Base-by-base conservation (phyloP, 23 tunicate genomes). In the Diplosoma virens region DNA sequence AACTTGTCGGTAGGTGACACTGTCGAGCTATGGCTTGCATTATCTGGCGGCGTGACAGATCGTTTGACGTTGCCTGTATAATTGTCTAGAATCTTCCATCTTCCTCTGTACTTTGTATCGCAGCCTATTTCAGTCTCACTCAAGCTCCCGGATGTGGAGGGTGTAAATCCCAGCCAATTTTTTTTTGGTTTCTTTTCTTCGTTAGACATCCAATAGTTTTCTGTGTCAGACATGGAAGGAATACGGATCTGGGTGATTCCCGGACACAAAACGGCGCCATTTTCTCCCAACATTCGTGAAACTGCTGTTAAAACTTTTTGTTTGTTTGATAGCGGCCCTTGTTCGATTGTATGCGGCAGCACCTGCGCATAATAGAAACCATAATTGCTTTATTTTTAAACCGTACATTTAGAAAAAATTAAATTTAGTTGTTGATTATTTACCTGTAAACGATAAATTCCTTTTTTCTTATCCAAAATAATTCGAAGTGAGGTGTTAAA, bases 251-350 rank as follows among this genome's bases (percentile, higher is more conserved):
- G 67, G 5, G 80, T 67, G 36, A 82, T 63, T 25, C 87, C 87
- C 20, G 87, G 96, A 64, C 96, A 89, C 52, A 89, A 69, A 30
- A 89, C 88, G 3, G 71, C 88, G 27, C 84, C 84, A 46, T 76
- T 89, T 21, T 79, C 73, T 0, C 88, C 88, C 36, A 89, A 60
- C 96, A 89, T 89, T 59, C 78, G 77, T 20, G 81, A 34, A 17
- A 89, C 82, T 11, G 87, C 84, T 47, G 50, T 80, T 18, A 89
- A 30, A 6, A 89, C 81, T 77, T 60, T 34, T 2, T 77, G 56
- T 1, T 82, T 86, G 81, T 89, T 80, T 41, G 78, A 47, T 14
- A 89, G 84, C 58, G 88, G 67, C 2, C 96, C 96, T 82, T 89
- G 75, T 52, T 89, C 96, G 33, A 89, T 65, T 7, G 96, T 89